phyloP scores from a whole-genome alignment of 2,888 invertebrate genomes.

The Tortricodes alternella region DNA sequence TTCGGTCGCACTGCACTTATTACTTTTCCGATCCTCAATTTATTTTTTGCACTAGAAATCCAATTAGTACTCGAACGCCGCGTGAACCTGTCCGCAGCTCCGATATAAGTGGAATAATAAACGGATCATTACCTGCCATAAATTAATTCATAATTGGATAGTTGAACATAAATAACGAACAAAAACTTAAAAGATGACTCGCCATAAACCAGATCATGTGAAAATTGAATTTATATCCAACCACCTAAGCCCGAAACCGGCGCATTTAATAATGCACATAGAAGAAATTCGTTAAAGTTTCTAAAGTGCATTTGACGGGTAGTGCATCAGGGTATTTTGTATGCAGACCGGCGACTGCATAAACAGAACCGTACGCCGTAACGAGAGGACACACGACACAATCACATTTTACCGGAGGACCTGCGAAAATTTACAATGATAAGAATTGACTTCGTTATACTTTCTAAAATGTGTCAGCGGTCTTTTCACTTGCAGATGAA shows the following conservation, averaged over 20 bases:
- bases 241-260: background rate
- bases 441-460: background rate
- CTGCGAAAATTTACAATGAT: slow-evolving; percentile 9
- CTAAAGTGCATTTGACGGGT: slow-evolving; percentile 10
- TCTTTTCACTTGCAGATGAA: too few relatives aligned
- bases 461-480: too few relatives aligned
- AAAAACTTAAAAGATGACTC: too few relatives aligned
- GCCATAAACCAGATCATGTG: background rate
- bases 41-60: too few relatives aligned
- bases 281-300: slow-evolving; percentile 27
- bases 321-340: slow-evolving; percentile 39
- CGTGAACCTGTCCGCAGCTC: too few relatives aligned
- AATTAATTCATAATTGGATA: slow-evolving; percentile 24
- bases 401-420: slow-evolving; percentile 30
- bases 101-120: too few relatives aligned
- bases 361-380: slow-evolving; percentile 41
- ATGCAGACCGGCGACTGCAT: slow-evolving; percentile 53
- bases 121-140: slow-evolving; percentile 10
- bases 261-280: slow-evolving; percentile 25
- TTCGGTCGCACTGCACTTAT: background rate
- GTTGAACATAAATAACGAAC: slow-evolving; percentile 8
- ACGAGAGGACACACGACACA: slow-evolving; percentile 23
- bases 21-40: too few relatives aligned
- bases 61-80: background rate
- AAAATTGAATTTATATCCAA: background rate